Conservation (phyloP, 2,797 vertebrate species). For the Darevskia nairensis region DNA sequence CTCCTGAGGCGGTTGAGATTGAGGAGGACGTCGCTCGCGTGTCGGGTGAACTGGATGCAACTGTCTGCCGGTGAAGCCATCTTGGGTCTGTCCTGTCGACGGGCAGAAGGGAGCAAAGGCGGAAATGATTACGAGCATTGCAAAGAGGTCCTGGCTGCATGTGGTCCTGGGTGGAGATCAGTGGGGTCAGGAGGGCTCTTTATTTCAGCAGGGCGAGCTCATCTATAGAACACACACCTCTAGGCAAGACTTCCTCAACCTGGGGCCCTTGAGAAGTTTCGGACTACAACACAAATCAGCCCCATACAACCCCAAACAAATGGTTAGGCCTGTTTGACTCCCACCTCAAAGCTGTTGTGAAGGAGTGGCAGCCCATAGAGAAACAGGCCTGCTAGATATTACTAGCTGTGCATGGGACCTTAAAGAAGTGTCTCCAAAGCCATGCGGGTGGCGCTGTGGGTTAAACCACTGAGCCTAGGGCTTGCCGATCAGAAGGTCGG, state of each 20-base stretch:
- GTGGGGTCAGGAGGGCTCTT: background rate
- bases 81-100: constrained; percentile 79
- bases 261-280: background rate
- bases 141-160: fast-evolving
- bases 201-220: background rate
- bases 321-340: background rate
- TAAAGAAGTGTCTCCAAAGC: too few species aligned
- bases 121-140: background rate
- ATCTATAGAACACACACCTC: background rate
- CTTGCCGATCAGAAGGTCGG: too few species aligned
- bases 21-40: constrained; percentile 97
- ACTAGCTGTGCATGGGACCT: too few species aligned
- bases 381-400: too few species aligned
- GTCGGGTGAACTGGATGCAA: constrained; percentile 99
- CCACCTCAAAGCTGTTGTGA: too few species aligned
- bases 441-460: too few species aligned
- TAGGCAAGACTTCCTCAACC: background rate
- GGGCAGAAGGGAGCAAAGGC: background rate
- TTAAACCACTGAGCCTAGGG: too few species aligned
- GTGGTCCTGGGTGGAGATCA: background rate
- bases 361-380: too few species aligned
- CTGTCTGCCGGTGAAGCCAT: constrained; percentile 98
- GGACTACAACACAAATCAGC: too few species aligned
- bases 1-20: constrained; percentile 96
- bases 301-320: too few species aligned